Conservation (phyloP, 2,797 vertebrate genomes). For the Gymnothorax javanicus region DNA sequence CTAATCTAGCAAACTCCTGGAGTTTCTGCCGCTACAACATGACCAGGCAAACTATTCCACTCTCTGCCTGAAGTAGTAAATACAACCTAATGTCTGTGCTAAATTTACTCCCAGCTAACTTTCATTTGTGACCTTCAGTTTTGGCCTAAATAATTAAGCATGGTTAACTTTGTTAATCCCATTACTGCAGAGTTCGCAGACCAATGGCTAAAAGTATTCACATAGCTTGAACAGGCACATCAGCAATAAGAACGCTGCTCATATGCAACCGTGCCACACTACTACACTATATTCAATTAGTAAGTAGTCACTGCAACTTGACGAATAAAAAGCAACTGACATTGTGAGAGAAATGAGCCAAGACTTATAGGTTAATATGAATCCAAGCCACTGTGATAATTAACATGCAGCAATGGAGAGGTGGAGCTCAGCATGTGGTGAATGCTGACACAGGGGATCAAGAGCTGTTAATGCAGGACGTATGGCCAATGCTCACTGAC, state of each 20-base stretch:
- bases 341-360: neutral
- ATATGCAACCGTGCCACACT: neutral
- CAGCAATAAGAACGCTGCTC: neutral
- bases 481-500: slow-evolving; percentile 14
- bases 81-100: too few relatives aligned
- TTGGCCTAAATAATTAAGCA: too few relatives aligned
- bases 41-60: too few relatives aligned
- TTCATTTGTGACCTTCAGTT: too few relatives aligned
- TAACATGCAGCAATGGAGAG: neutral
- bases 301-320: neutral
- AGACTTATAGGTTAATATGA: neutral
- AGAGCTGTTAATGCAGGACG: neutral
- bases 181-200: too few relatives aligned
- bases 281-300: neutral
- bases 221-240: too few relatives aligned
- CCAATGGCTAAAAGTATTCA: too few relatives aligned
- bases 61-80: too few relatives aligned
- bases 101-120: too few relatives aligned
- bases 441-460: neutral
- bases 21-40: too few relatives aligned
- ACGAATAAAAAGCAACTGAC: neutral
- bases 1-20: too few relatives aligned
- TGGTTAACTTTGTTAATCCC: too few relatives aligned
- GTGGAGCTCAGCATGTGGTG: neutral
- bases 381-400: neutral